Conservation (phyloP, 2,113 vertebrate species). For the Mus spicilegus region DNA sequence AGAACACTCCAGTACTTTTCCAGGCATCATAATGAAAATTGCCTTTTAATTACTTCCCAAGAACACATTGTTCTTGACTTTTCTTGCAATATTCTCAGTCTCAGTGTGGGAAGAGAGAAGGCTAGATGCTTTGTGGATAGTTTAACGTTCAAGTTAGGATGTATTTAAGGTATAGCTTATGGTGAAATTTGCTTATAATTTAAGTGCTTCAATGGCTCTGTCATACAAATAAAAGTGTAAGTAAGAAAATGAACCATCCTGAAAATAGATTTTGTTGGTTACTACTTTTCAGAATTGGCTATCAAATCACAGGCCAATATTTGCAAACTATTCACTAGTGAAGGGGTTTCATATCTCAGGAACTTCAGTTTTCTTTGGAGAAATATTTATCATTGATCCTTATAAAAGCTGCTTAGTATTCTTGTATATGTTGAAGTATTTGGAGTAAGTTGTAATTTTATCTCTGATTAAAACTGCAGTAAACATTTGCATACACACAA, state of each 20-base stretch:
- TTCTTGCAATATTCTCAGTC: background rate
- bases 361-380: conserved; percentile 1
- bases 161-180: background rate
- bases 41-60: conserved; percentile 47
- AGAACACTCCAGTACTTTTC: conserved; percentile 43
- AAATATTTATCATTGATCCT: background rate
- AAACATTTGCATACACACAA: background rate
- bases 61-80: conserved; percentile 45
- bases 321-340: background rate
- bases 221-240: conserved; percentile 1
- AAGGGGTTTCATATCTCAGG: background rate
- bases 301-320: background rate
- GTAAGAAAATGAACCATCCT: background rate
- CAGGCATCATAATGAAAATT: conserved; percentile 1
- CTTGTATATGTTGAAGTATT: background rate
- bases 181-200: background rate
- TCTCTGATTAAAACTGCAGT: background rate
- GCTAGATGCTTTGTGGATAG: background rate
- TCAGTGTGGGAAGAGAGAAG: background rate
- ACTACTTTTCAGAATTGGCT: background rate
- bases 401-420: background rate
- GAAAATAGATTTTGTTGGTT: conserved; percentile 31
- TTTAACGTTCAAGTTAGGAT: background rate
- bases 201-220: background rate
- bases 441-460: background rate